Evolutionary conservation across 2,113 vertebrate genomes (phyloP), one percentile per base, ranked within the genome.

Genomic region (Larimichthys crocea): DNA sequence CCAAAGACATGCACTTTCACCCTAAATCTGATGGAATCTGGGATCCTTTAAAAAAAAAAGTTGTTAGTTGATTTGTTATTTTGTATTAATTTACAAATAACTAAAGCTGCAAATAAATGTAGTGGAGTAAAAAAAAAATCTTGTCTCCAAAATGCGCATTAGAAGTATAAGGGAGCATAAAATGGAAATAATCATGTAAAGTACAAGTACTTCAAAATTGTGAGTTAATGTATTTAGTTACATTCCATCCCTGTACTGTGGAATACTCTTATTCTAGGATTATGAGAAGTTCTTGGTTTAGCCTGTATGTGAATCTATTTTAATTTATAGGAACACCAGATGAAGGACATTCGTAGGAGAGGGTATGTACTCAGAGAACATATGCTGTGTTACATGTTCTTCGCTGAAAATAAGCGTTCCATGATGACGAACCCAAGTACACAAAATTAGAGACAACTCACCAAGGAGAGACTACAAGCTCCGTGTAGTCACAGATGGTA

Each of bases 401-500:
- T 63, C 17, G 11, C 68, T 12, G 17, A 72, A 76, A 81, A 72
- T 48, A 75, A 72, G 22, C 9, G 52, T 2, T 49, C 59, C 12
- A 64, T 17, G 29, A 53, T 20, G 20, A 55, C 60, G 19, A 53
- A 16, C 12, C 19, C 19, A 22, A 40, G 15, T 44, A 29, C 3
- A 50, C 50, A 83, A 73, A 72, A 68, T 70, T 44, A 29, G 22
- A 83, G 63, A 65, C 22, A 78, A 60, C 65, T 57, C 56, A 55
- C 61, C 65, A 64, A 61, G 48, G 19, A 76, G 56, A 66, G 67
- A 74, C 22, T 16, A n/a, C n/a, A 40, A 67, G 57, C 35, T 73
- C 48, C 66, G 46, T 42, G 48, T 60, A 81, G 76, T 66, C 76
- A 70, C 74, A 64, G 74, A 82, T 87, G 63, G 87, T 88, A 82